Evolutionary conservation across 2,888 invertebrate species (phyloP).

Genomic region (Frankliniella intonsa): DNA sequence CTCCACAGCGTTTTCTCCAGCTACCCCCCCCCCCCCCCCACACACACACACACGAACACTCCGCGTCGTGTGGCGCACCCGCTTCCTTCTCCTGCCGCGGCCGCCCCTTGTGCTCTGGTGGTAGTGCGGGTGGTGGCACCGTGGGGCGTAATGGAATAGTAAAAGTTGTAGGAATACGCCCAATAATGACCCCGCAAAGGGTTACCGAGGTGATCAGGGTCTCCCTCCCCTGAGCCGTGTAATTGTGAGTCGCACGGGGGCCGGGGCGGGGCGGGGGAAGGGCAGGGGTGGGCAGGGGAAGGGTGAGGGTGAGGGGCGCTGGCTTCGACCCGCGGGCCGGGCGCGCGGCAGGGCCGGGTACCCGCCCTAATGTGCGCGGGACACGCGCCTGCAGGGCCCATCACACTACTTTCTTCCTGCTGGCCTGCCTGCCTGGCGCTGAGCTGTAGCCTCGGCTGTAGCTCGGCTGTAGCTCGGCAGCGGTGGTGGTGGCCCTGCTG

Average conservation of each 20-base stretch:
- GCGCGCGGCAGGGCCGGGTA: too few species aligned
- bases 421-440: too few species aligned
- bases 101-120: background rate
- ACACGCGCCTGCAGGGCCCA: background rate
- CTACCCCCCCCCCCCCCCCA: background rate
- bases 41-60: background rate
- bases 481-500: too few species aligned
- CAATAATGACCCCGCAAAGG: slow-evolving; percentile 22
- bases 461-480: too few species aligned
- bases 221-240: background rate
- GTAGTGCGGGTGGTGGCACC: background rate
- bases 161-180: slow-evolving; percentile 9
- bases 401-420: background rate
- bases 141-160: background rate
- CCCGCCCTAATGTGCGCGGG: slow-evolving; percentile 4
- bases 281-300: too few species aligned
- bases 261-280: background rate
- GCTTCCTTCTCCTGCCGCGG: background rate
- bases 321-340: background rate
- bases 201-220: slow-evolving; percentile 16
- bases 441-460: too few species aligned
- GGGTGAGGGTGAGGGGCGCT: background rate
- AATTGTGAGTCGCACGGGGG: background rate
- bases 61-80: background rate
- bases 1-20: background rate